Evolutionary conservation across 2,113 vertebrate species (phyloP).

Genomic region (Sander lucioperca): DNA sequence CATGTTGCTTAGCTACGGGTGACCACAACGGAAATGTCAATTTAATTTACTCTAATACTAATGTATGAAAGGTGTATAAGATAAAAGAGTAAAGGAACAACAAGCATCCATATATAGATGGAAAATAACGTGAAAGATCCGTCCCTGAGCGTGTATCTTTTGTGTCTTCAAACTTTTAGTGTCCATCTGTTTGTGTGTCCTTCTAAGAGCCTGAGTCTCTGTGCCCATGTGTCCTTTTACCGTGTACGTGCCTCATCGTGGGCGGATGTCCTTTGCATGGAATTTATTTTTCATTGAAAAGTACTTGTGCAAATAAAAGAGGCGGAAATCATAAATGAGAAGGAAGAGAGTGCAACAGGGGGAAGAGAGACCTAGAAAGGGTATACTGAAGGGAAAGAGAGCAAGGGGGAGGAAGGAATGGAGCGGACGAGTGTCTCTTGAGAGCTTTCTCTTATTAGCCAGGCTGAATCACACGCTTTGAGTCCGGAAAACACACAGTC

Average conservation of each 20-base stretch:
- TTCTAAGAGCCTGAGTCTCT: conserved; percentile 44
- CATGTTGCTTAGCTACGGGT: conserved; percentile 19
- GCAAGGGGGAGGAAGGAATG: conserved; percentile 64
- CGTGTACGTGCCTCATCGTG: conserved; percentile 41
- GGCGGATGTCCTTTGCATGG: conserved; percentile 72
- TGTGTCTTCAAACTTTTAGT: neutral
- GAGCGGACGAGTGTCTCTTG: conserved; percentile 75
- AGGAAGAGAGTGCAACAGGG: conserved; percentile 65
- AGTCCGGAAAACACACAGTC: conserved; percentile 70
- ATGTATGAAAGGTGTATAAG: neutral
- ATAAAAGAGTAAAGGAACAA: neutral
- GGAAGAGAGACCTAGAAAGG: conserved; percentile 62
- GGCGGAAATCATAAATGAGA: conserved; percentile 77
- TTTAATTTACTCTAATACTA: neutral
- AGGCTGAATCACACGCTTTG: conserved; percentile 67
- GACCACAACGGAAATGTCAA: neutral
- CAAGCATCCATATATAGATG: neutral
- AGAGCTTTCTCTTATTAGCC: conserved; percentile 79
- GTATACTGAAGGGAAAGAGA: conserved; percentile 65
- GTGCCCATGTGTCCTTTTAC: conserved; percentile 63
- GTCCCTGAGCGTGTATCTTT: neutral
- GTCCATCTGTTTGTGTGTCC: conserved; percentile 18
- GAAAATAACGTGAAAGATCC: conserved; percentile 4
- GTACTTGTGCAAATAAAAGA: conserved; percentile 77
- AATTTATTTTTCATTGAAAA: conserved; percentile 77